phyloP scores from a whole-genome alignment of 1,140 invertebrate species.

The Papilio glaucus region DNA sequence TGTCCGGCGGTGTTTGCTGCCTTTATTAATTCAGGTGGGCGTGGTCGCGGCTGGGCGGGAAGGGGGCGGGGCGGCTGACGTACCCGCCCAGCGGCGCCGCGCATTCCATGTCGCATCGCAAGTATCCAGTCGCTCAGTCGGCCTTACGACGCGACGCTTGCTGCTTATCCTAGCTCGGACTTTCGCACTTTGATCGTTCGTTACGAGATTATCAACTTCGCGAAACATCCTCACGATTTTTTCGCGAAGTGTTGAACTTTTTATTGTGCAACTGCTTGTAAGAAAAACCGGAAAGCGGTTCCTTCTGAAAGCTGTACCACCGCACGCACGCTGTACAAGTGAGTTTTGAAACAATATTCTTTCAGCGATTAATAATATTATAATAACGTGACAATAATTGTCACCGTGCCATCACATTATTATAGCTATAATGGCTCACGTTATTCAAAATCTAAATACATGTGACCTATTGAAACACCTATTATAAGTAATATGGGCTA shows the following conservation, averaged over 20 bases:
- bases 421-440: no score
- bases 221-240: slow-evolving; percentile 9
- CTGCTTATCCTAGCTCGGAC: slow-evolving; percentile 60
- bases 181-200: slow-evolving; percentile 54
- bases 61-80: slow-evolving; percentile 55
- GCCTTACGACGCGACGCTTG: slow-evolving; percentile 71
- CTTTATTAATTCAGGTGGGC: slow-evolving; percentile 82
- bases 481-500: no score
- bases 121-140: slow-evolving; percentile 61
- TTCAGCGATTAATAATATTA: background rate
- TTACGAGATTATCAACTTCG: slow-evolving; percentile 49
- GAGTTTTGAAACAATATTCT: slow-evolving; percentile 8
- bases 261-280: slow-evolving; percentile 3
- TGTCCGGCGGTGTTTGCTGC: slow-evolving; percentile 80
- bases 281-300: background rate
- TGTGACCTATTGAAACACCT: no score
- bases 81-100: slow-evolving; percentile 67
- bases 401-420: background rate
- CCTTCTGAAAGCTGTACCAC: slow-evolving; percentile 19
- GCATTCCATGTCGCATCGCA: slow-evolving; percentile 50
- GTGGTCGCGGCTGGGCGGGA: slow-evolving; percentile 66
- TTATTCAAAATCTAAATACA: no score
- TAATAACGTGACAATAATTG: background rate
- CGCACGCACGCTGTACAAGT: slow-evolving; percentile 36
- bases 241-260: slow-evolving; percentile 26